Conservation (phyloP, 2,888 invertebrate genomes). For the Ophioninae sp. region DNA sequence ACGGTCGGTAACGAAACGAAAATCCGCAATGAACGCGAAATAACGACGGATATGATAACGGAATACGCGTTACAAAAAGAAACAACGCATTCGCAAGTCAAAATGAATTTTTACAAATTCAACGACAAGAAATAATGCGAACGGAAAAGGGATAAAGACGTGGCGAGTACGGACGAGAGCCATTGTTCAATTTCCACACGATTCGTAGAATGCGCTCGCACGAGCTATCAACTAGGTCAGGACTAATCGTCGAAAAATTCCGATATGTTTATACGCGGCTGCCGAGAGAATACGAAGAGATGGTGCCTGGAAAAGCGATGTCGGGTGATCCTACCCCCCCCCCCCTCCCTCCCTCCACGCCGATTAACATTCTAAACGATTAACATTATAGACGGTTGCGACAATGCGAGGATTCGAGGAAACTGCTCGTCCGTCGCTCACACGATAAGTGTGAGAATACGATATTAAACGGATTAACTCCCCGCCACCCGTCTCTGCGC, state of each 20-base stretch:
- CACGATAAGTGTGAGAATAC: neutral
- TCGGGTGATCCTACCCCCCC: slow-evolving; percentile 1
- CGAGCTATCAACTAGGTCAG: slow-evolving; percentile 58
- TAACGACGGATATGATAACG: too few relatives aligned
- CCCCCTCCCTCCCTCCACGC: neutral
- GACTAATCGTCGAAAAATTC: slow-evolving; percentile 55
- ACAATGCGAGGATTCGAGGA: slow-evolving; percentile 42
- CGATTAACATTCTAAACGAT: slow-evolving; percentile 40
- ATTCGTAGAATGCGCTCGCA: slow-evolving; percentile 10
- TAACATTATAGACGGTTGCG: slow-evolving; percentile 11
- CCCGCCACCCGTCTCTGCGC: neutral
- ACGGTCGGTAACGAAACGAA: too few relatives aligned
- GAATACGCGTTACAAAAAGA: too few relatives aligned
- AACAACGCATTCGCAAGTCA: too few relatives aligned
- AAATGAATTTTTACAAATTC: neutral
- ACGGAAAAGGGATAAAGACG: too few relatives aligned
- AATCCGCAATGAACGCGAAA: too few relatives aligned
- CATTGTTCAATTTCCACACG: slow-evolving; percentile 18
- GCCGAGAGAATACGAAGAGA: neutral
- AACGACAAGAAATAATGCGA: neutral
- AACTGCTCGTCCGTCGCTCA: slow-evolving; percentile 7
- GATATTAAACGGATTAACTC: neutral
- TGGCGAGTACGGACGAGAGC: neutral
- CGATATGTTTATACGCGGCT: slow-evolving; percentile 32
- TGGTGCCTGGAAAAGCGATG: slow-evolving; percentile 34